Evolutionary conservation across 2,113 vertebrate species (phyloP).

Genomic region (Peromyscus leucopus): DNA sequence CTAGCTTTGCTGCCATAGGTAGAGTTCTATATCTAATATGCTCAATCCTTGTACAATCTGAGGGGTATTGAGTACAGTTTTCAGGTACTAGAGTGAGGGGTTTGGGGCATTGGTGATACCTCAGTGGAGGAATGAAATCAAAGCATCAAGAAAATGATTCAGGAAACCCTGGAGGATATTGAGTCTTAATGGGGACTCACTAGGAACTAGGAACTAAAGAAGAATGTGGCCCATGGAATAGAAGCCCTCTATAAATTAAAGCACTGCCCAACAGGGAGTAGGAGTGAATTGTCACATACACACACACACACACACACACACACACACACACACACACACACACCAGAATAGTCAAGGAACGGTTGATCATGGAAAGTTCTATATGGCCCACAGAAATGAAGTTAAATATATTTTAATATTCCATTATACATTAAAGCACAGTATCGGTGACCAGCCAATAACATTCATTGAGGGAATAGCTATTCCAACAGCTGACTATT

Average conservation of each 20-base stretch:
- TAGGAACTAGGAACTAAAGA: neutral
- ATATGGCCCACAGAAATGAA: constrained; percentile 25
- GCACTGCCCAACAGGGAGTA: neutral
- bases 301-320: no score
- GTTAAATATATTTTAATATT: constrained; percentile 7
- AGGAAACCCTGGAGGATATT: neutral
- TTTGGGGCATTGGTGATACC: neutral
- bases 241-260: neutral
- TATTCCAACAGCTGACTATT: neutral
- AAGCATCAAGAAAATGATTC: neutral
- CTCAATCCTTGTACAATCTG: neutral
- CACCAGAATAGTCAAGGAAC: neutral
- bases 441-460: neutral
- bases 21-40: neutral
- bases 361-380: neutral
- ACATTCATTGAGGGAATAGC: constrained; percentile 15
- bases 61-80: neutral
- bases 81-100: neutral
- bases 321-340: no score
- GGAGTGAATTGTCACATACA: neutral
- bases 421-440: constrained; percentile 46
- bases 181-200: neutral
- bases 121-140: neutral
- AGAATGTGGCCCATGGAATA: neutral
- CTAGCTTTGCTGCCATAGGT: neutral